These are phyloP conservation scores for Echeneis naucrates DNA, from an alignment of 2,797 vertebrate species.

Conservation along the genomic window DNA sequence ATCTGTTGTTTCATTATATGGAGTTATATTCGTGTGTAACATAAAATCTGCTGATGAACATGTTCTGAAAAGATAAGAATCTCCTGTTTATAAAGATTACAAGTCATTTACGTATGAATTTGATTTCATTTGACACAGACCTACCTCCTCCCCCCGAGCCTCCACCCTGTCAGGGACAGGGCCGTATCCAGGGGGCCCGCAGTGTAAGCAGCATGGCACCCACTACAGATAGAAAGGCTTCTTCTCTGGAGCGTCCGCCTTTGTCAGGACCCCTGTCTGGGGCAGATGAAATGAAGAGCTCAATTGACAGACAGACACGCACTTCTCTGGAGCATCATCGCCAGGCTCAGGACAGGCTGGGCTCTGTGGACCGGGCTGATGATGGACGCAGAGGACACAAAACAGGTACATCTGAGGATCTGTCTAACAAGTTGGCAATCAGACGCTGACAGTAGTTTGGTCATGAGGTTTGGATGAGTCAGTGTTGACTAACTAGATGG, in stretches of 20 bases:
- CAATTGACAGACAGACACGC: slow-evolving; percentile 90
- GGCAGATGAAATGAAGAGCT: slow-evolving; percentile 92
- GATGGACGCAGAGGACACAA: slow-evolving; percentile 91
- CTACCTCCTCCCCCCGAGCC: slow-evolving; percentile 99
- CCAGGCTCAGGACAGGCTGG: slow-evolving; percentile 94
- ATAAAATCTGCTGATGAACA: neutral
- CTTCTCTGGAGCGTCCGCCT: slow-evolving; percentile 94
- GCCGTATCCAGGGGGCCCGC: slow-evolving; percentile 88
- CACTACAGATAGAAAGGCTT: slow-evolving; percentile 91
- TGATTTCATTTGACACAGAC: slow-evolving; percentile 82
- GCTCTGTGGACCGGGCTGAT: slow-evolving; percentile 91
- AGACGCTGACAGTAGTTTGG: neutral
- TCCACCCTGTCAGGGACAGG: slow-evolving; percentile 92
- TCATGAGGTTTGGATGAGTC: neutral
- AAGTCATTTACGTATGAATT: neutral
- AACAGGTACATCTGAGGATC: slow-evolving; percentile 85
- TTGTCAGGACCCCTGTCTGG: slow-evolving; percentile 81
- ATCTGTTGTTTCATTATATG: slow-evolving; percentile 15
- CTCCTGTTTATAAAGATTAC: neutral
- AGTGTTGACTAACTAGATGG: slow-evolving; percentile 7
- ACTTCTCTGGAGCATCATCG: slow-evolving; percentile 92
- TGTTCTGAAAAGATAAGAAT: neutral
- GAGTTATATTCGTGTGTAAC: neutral
- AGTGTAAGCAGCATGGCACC: slow-evolving; percentile 82
- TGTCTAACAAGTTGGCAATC: no score